Conservation (phyloP, 2,113 vertebrate species). For the Pimephales promelas region DNA sequence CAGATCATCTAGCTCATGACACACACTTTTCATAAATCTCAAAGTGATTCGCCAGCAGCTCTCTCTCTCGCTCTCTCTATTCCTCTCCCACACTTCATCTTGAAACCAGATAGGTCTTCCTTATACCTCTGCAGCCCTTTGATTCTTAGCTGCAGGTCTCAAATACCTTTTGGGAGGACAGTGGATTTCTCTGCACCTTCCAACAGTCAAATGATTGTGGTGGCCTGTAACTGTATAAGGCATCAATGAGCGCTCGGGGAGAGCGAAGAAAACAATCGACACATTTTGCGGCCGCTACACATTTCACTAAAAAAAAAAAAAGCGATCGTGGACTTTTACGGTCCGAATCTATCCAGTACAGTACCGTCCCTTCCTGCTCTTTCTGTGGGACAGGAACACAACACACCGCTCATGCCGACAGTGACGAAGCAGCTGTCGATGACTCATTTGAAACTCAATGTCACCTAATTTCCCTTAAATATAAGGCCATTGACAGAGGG, state of each 20-base stretch:
- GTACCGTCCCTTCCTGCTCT: constrained; percentile 11
- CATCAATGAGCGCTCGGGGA: constrained; percentile 63
- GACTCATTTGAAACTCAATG: constrained; percentile 72
- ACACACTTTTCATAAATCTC: constrained; percentile 57
- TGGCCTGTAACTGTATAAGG: constrained; percentile 71
- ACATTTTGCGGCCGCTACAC: not conserved
- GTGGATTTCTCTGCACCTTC: constrained; percentile 67
- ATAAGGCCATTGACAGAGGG: constrained; percentile 56
- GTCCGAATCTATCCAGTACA: not conserved
- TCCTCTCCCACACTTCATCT: constrained; percentile 55
- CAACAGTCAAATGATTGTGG: constrained; percentile 76
- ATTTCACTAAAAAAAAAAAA: too few relatives aligned
- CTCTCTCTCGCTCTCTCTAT: constrained; percentile 51
- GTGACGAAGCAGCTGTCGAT: constrained; percentile 62
- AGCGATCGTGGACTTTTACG: not conserved
- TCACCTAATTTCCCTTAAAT: constrained; percentile 65
- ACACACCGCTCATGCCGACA: constrained; percentile 52
- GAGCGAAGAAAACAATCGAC: constrained; percentile 38
- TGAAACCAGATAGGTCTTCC: constrained; percentile 74
- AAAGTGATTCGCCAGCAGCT: constrained; percentile 48
- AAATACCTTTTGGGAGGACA: constrained; percentile 70
- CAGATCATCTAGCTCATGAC: constrained; percentile 49
- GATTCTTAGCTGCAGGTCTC: constrained; percentile 77
- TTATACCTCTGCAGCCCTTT: constrained; percentile 74
- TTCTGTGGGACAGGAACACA: constrained; percentile 31